These are phyloP conservation scores for Crotalus helleri DNA, from an alignment of 2,113 vertebrate species.

Conservation along the genomic window DNA sequence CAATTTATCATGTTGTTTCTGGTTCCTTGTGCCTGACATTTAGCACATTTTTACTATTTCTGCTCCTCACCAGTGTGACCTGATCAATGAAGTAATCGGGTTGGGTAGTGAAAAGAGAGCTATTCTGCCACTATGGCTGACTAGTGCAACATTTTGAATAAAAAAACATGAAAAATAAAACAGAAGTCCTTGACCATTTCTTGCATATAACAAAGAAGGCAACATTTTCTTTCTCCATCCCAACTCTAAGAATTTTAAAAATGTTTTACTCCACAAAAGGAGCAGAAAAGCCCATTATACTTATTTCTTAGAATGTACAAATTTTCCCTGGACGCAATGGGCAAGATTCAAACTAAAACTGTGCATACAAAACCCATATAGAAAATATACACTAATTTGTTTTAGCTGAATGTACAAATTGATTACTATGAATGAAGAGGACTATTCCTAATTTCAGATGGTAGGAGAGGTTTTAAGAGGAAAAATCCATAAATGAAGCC, in stretches of 20 bases:
- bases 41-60: not conserved
- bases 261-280: not conserved
- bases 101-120: not conserved
- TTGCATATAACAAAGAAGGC: not conserved
- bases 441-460: not conserved
- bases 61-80: not conserved
- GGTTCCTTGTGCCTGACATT: not conserved
- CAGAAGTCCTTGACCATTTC: not conserved
- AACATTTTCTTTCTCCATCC: not conserved
- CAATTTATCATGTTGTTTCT: not conserved
- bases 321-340: not conserved
- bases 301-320: not conserved
- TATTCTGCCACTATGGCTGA: not conserved
- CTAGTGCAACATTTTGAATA: not conserved
- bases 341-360: not conserved
- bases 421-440: not conserved
- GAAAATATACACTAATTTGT: not conserved
- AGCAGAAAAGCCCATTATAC: not conserved
- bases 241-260: not conserved
- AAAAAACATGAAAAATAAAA: not conserved
- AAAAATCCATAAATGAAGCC: not conserved
- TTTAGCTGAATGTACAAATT: not conserved
- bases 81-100: not conserved
- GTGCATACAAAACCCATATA: not conserved
- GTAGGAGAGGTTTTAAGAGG: not conserved